Base-by-base conservation (phyloP, 2,113 vertebrate genomes). In the Ophthalmolycus amberensis region DNA sequence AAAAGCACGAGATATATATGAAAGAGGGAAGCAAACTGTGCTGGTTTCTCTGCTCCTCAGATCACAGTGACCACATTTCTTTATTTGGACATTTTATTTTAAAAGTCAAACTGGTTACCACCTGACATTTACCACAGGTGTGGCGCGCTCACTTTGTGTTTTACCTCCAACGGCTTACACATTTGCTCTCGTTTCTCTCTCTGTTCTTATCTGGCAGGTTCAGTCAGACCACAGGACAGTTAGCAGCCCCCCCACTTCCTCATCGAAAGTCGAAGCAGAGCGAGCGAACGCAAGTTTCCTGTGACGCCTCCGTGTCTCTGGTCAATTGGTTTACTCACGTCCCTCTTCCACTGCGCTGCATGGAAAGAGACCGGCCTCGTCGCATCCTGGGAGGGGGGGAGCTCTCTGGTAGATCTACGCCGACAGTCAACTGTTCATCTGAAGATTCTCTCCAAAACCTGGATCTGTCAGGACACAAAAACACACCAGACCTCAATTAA, bases 231-330 rank as follows among this genome's bases (percentile, higher is more conserved):
- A 87, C 88, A 92, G 89, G 91, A 92, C 88, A 82, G 79, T 89
- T 58, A 83, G 68, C 77, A 74, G 80, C 83, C 77, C 84, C 87
- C 52, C 56, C 86, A 88, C 92, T 94, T 94, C 93, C 93, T 93
- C 92, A 87, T 86, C 80, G 64, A 89, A 83, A 87, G 73, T 78
- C 37, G 63, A 84, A 50, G 82, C 82, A 66, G 71, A 88, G 69
- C 70, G 8, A 84, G 77, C n/a, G 40, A 89, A 67, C 70, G 48
- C 48, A 70, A 64, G 82, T 66, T 93, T 94, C 93, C 91, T 93
- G 92, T 91, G 88, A 92, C 89, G 85, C 84, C 79, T 85, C 65
- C 66, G 58, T 71, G 79, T 89, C 83, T 90, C 75, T 88, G 88
- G 86, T 93, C 87, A 89, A 88, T 88, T 79, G 60, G 56, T 80